phyloP scores from a whole-genome alignment of 2,888 invertebrate genomes.

The Ectemnius continuus region DNA sequence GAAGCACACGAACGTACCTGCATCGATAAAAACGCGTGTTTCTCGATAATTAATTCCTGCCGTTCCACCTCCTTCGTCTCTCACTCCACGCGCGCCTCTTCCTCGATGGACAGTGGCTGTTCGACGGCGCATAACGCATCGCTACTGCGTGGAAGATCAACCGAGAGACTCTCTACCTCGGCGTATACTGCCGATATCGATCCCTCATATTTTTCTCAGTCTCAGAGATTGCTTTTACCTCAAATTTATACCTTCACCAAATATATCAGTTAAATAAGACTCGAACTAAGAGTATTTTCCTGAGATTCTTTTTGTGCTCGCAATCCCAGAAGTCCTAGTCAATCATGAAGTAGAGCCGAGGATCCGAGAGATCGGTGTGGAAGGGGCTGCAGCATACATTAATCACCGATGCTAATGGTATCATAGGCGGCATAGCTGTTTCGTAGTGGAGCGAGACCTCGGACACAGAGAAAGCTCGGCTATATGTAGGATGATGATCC shows the following conservation, averaged over 20 bases:
- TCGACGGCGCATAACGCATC: slow-evolving; percentile 47
- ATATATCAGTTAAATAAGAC: too few relatives aligned
- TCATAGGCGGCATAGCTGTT: slow-evolving; percentile 71
- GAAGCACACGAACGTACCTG: slow-evolving; percentile 12
- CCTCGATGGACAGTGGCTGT: slow-evolving; percentile 28
- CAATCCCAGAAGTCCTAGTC: slow-evolving; percentile 59
- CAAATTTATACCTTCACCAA: too few relatives aligned
- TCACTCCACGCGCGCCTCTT: too few relatives aligned
- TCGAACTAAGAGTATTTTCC: too few relatives aligned
- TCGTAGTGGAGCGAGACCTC: slow-evolving; percentile 51
- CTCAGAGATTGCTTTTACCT: too few relatives aligned
- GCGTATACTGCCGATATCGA: too few relatives aligned
- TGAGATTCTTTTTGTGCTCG: slow-evolving; percentile 2
- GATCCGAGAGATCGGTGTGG: slow-evolving; percentile 64
- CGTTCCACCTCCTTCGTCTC: slow-evolving; percentile 16
- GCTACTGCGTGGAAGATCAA: too few relatives aligned
- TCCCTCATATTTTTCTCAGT: too few relatives aligned
- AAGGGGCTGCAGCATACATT: slow-evolving; percentile 75
- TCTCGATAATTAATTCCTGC: slow-evolving; percentile 59
- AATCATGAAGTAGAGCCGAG: slow-evolving; percentile 69
- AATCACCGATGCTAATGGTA: slow-evolving; percentile 77
- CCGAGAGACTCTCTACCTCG: too few relatives aligned
- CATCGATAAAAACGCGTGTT: slow-evolving; percentile 50
- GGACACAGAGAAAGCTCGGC: slow-evolving; percentile 30
- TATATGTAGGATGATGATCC: not conserved